Conservation (phyloP, 2,888 invertebrate genomes). For the Drosophila hamatofila region DNA sequence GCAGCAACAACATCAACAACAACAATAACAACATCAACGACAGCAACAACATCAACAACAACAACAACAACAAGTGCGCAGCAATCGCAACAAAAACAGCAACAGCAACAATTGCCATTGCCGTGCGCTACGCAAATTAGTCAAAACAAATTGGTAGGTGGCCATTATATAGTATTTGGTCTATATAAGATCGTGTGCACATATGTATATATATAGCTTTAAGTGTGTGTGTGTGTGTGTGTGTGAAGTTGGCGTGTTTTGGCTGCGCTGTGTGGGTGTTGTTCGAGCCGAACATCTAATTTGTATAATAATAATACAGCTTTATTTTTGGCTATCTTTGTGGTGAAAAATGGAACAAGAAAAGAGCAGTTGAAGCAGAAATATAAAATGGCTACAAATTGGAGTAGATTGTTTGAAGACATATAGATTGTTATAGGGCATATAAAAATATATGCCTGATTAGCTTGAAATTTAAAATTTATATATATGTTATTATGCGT, state of each 20-base stretch:
- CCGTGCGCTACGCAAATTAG: conserved; percentile 66
- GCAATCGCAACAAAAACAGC: conserved; percentile 46
- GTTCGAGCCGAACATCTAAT: not conserved
- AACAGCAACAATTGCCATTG: conserved; percentile 61
- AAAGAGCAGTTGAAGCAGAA: not conserved
- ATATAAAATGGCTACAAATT: not conserved
- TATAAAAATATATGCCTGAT: not conserved
- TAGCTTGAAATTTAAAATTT: not conserved
- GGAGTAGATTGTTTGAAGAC: too few species aligned
- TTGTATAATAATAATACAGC: conserved; percentile 17
- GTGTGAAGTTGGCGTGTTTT: not conserved
- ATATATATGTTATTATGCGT: too few species aligned
- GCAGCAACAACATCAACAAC: conserved; percentile 52
- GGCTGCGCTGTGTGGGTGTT: not conserved
- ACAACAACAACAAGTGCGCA: conserved; percentile 37
- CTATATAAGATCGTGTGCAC: conserved; percentile 24
- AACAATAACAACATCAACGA: conserved; percentile 33
- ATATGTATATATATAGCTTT: not conserved
- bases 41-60: conserved; percentile 22
- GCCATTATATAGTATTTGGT: conserved; percentile 46
- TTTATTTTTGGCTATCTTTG: conserved; percentile 1
- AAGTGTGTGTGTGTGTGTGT: not conserved
- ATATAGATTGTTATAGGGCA: not conserved
- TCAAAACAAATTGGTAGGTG: conserved; percentile 77
- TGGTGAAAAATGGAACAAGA: not conserved